Evolutionary conservation across 2,797 vertebrate genomes (phyloP).

Genomic region (Centroberyx gerrardi): DNA sequence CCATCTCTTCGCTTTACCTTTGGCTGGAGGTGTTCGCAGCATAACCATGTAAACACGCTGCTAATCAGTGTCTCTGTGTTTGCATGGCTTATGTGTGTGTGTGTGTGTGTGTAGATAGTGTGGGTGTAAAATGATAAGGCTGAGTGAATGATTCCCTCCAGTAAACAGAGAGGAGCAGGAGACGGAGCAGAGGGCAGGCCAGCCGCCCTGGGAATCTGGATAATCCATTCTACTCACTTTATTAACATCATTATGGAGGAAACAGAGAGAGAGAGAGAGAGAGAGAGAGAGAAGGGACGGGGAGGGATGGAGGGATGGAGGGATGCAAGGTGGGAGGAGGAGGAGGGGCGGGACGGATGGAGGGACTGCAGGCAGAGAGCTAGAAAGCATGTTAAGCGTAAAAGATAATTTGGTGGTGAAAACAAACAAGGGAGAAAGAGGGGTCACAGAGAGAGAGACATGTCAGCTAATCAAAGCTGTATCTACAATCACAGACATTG

Average conservation of each 20-base stretch:
- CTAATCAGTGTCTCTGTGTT: constrained; percentile 54
- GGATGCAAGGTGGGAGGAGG: constrained; percentile 31
- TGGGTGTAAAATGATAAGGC: constrained; percentile 71
- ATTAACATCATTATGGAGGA: constrained; percentile 74
- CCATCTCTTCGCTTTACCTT: constrained; percentile 43
- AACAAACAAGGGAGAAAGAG: constrained; percentile 36
- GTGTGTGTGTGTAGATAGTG: constrained; percentile 49
- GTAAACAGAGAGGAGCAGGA: constrained; percentile 65
- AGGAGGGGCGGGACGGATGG: constrained; percentile 16
- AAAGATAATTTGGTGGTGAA: constrained; percentile 17
- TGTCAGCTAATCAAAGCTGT: neutral
- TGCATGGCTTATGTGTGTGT: constrained; percentile 11
- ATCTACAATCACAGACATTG: neutral
- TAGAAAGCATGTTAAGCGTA: neutral
- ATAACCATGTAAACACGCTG: constrained; percentile 46
- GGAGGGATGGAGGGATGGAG: neutral
- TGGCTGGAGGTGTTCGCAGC: constrained; percentile 12
- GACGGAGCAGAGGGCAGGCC: constrained; percentile 67
- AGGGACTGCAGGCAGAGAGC: constrained; percentile 23
- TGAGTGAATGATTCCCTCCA: constrained; percentile 77
- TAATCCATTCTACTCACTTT: constrained; percentile 76
- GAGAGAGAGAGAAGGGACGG: neutral
- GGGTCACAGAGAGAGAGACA: constrained; percentile 16
- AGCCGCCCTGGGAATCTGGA: constrained; percentile 78
- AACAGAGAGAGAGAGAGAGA: constrained; percentile 29